Evolutionary conservation across 2,113 vertebrate genomes (phyloP).

Genomic region (Dicrurus megarhynchus): DNA sequence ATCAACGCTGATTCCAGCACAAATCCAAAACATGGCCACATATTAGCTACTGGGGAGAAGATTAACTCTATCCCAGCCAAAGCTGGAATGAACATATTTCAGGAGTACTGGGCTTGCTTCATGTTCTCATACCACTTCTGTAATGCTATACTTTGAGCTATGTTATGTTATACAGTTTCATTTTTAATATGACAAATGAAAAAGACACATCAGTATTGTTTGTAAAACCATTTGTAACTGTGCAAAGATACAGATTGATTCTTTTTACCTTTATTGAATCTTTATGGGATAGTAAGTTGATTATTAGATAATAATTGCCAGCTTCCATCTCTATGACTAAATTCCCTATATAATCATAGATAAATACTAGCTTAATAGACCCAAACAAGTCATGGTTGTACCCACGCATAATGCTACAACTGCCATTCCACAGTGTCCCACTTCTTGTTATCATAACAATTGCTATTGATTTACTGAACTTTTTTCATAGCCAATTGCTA

Average conservation of each 20-base stretch:
- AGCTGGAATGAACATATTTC: background rate
- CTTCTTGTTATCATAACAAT: constrained; percentile 81
- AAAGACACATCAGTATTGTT: background rate
- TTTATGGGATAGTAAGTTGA: constrained; percentile 77
- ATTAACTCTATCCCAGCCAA: background rate
- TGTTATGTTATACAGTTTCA: background rate
- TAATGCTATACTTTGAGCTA: background rate
- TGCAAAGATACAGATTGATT: constrained; percentile 22
- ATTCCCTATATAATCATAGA: constrained; percentile 69
- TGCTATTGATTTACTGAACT: constrained; percentile 88
- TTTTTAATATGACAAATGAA: background rate
- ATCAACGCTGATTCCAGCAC: background rate
- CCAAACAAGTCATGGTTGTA: constrained; percentile 82
- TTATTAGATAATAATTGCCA: constrained; percentile 81
- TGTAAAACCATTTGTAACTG: background rate
- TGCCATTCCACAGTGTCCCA: constrained; percentile 71
- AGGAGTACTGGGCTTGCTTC: background rate
- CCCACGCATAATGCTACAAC: constrained; percentile 55
- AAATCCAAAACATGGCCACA: background rate
- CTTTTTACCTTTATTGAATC: constrained; percentile 26
- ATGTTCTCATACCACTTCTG: background rate
- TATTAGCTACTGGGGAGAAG: background rate
- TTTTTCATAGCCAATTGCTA: constrained; percentile 79
- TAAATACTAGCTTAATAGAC: constrained; percentile 78
- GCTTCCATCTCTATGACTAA: constrained; percentile 78